phyloP scores from a whole-genome alignment of 2,888 invertebrate genomes.

The Monopis laevigella region DNA sequence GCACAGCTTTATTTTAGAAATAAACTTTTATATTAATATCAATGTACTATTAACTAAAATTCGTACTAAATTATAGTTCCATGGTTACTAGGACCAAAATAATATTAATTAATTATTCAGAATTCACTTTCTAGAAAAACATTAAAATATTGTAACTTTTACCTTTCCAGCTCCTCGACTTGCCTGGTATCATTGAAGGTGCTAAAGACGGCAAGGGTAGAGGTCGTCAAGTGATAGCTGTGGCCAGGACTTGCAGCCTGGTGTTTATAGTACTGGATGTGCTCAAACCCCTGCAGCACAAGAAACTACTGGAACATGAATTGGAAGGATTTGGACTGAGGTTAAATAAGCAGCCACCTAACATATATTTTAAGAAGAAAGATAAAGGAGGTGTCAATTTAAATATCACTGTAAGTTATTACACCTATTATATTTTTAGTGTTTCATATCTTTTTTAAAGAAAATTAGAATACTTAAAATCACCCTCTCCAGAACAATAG shows the following conservation, averaged over 20 bases:
- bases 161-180: conserved; percentile 83
- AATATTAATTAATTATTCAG: too few species aligned
- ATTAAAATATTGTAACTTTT: too few species aligned
- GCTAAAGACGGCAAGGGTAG: conserved; percentile 99
- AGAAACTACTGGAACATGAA: conserved; percentile 95
- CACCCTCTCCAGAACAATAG: too few species aligned
- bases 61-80: too few species aligned
- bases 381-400: conserved; percentile 99
- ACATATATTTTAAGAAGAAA: conserved; percentile 94
- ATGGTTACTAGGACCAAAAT: too few species aligned
- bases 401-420: conserved; percentile 78
- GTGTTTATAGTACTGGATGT: conserved; percentile 98
- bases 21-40: too few species aligned
- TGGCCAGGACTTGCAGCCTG: conserved; percentile 96
- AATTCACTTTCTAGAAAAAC: too few species aligned
- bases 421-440: too few species aligned
- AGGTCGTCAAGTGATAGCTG: conserved; percentile 98
- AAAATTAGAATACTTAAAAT: too few species aligned
- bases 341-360: conserved; percentile 95
- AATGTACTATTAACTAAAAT: too few species aligned
- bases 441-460: too few species aligned
- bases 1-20: too few species aligned
- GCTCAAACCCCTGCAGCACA: conserved; percentile 96
- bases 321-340: conserved; percentile 98
- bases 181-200: conserved; percentile 99